Conservation (phyloP, 2,113 vertebrate genomes). For the Symphodus melops region DNA sequence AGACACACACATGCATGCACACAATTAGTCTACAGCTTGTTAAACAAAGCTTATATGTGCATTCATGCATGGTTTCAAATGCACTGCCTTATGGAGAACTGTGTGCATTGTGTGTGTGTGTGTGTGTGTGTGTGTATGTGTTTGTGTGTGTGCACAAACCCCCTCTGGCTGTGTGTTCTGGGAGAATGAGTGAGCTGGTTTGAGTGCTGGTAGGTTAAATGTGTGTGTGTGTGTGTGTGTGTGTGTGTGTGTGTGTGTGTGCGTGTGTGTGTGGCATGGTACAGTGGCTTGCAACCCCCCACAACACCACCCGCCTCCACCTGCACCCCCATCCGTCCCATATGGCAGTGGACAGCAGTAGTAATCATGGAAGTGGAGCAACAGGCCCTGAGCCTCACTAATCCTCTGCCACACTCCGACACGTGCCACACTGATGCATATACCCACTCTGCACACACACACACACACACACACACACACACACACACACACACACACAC, state of each 20-base stretch:
- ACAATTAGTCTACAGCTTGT: slow-evolving; percentile 23
- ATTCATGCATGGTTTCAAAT: slow-evolving; percentile 47
- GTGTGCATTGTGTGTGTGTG: slow-evolving; percentile 35
- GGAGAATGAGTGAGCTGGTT: no score
- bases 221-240: slow-evolving; percentile 5
- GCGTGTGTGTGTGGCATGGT: slow-evolving; percentile 45
- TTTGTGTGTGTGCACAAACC: no score
- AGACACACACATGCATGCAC: slow-evolving; percentile 16
- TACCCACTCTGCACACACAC: slow-evolving; percentile 47
- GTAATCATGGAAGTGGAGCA: slow-evolving; percentile 87
- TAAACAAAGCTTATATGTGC: slow-evolving; percentile 40
- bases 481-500: slow-evolving; percentile 11
- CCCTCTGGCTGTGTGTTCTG: no score
- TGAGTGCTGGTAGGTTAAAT: no score
- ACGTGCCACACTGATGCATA: slow-evolving; percentile 80
- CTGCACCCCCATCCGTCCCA: slow-evolving; percentile 71
- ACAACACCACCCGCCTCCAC: slow-evolving; percentile 36
- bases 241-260: slow-evolving; percentile 31
- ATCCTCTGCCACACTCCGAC: slow-evolving; percentile 82
- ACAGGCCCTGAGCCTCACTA: slow-evolving; percentile 82
- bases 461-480: slow-evolving; percentile 43
- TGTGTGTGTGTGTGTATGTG: slow-evolving; percentile 30
- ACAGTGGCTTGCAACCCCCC: slow-evolving; percentile 48
- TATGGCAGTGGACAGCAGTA: slow-evolving; percentile 83
- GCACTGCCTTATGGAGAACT: slow-evolving; percentile 7